Conservation (phyloP, 2,888 invertebrate species). For the Eilema sororculum region DNA sequence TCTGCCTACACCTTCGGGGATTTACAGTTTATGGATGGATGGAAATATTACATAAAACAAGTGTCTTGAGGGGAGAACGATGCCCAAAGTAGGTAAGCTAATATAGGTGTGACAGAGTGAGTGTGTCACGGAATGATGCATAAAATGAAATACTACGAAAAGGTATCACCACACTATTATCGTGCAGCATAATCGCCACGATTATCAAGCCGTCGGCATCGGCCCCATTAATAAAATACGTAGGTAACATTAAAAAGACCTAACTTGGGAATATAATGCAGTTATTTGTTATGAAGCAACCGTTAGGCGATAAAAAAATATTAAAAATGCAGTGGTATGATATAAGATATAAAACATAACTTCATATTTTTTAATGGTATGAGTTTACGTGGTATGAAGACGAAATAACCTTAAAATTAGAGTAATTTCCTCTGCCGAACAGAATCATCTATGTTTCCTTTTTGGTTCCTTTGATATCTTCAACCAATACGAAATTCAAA, state of each 20-base stretch:
- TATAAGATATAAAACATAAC: too few relatives aligned
- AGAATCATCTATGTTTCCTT: too few relatives aligned
- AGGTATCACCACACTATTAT: not conserved
- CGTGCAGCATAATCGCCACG: not conserved
- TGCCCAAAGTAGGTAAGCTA: not conserved
- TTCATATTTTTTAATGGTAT: too few relatives aligned
- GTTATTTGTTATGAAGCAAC: not conserved
- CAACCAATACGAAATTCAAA: too few relatives aligned
- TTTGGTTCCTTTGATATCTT: too few relatives aligned
- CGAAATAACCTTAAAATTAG: too few relatives aligned
- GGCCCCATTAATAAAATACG: not conserved
- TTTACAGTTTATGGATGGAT: not conserved
- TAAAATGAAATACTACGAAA: not conserved
- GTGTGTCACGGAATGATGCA: not conserved
- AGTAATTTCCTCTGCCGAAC: too few relatives aligned
- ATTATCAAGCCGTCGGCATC: not conserved
- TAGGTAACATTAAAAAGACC: not conserved
- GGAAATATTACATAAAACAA: too few relatives aligned
- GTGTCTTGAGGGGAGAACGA: not conserved
- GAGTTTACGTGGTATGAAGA: too few relatives aligned
- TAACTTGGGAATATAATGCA: not conserved
- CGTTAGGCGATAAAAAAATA: not conserved
- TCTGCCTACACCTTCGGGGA: too few relatives aligned
- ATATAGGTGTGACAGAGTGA: too few relatives aligned
- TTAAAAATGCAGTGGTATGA: too few relatives aligned